phyloP scores from a whole-genome alignment of 1,140 invertebrate species.

The Copidosoma floridanum region DNA sequence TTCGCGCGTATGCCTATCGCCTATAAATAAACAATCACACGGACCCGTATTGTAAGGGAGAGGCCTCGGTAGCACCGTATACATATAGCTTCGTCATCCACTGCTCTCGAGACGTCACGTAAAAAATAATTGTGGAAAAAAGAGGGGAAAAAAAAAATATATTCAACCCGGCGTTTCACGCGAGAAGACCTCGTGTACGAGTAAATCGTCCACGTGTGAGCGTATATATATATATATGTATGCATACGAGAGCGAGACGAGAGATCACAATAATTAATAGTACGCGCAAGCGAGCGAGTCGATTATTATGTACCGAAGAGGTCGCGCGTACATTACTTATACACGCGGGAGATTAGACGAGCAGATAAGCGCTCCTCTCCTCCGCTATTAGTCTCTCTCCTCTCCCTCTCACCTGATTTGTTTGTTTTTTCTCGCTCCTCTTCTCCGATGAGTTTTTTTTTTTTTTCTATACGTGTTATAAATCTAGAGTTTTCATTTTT shows the following conservation, averaged over 20 bases:
- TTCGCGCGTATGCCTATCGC: not conserved
- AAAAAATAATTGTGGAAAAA: too few species aligned
- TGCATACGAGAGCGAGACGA: too few species aligned
- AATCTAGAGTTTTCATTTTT: too few species aligned
- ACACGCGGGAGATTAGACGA: slow-evolving; percentile 9
- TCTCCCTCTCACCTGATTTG: not conserved
- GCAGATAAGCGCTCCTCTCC: slow-evolving; percentile 6
- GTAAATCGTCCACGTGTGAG: too few species aligned
- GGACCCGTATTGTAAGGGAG: not conserved
- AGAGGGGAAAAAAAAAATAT: too few species aligned
- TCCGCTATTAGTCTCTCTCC: slow-evolving; percentile 6
- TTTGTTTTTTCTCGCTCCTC: not conserved
- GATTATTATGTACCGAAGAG: not conserved
- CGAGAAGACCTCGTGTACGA: too few species aligned
- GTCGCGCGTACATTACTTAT: too few species aligned
- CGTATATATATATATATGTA: not conserved
- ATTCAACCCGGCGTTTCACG: too few species aligned
- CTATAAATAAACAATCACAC: slow-evolving; percentile 15
- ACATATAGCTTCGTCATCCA: slow-evolving; percentile 18
- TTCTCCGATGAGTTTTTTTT: not conserved
- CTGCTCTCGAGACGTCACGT: too few species aligned
- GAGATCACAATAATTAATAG: slow-evolving; percentile 19
- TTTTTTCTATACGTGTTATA: too few species aligned
- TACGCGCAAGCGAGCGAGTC: not conserved
- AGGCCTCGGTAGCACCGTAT: not conserved